Base-by-base conservation (phyloP, 2,113 vertebrate species). In the Xiphorhynchus elegans region DNA sequence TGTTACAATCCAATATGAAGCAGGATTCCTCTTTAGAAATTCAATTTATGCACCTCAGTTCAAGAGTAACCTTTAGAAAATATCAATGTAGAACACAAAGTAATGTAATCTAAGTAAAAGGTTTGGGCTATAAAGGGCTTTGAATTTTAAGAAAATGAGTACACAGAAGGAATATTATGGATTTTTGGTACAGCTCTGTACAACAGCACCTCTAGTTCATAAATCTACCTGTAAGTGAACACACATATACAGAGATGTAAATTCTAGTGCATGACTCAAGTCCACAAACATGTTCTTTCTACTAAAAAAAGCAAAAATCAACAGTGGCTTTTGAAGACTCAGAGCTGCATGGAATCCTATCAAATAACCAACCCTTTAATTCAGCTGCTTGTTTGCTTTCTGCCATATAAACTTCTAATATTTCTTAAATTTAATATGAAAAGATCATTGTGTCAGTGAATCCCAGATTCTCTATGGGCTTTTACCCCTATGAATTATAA, bases 191-290 rank as follows among this genome's bases (percentile, higher is more conserved):
- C 17, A 6, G 4, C 15, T 9, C 31, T 2, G 18, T n/a, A 62
- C 16, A 47, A 52, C 0, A 53, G 12, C 19, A 40, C 4, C 49
- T 53, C 17, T 47, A 8, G 29, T 60, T 33, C 15, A 25, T 10
- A 39, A 15, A 35, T 15, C 17, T 31, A 13, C 11, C 70, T 52
- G 33, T 16, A 60, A 68, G 33, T n/a, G 28, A 84, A 62, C 26
- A 70, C 10, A 17, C 0, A 0, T 9, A n/a, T 6, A 19, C 5
- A 70, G 11, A 55, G 12, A 56, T 3, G 40, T 24, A 68, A 33
- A 24, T 40, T 67, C 35, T 10, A 76, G 35, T 44, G 39, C 24
- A 26, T 3, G 17, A 49, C 0, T 50, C n/a, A 72, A 72, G 52
- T 25, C 49, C 68, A 55, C 17, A 84, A 64, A 55, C 5, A n/a